These are phyloP conservation scores for Temnothorax rugatulus DNA, from an alignment of 2,888 invertebrate genomes.

Conservation along the genomic window DNA sequence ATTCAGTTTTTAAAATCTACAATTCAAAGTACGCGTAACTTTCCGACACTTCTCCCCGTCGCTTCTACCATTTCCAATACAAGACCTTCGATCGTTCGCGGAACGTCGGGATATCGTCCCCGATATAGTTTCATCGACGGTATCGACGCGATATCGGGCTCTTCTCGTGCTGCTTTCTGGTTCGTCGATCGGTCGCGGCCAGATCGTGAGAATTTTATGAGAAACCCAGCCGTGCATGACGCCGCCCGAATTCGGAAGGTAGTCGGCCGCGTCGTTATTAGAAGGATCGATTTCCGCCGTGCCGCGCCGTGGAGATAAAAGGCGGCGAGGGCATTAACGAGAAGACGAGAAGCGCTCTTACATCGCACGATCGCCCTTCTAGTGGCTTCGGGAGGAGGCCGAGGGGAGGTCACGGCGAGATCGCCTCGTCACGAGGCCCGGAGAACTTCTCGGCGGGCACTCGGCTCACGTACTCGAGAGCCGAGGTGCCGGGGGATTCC, in stretches of 20 bases:
- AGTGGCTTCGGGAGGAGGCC: background rate
- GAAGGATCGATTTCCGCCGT: constrained; percentile 40
- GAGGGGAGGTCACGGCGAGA: constrained; percentile 35
- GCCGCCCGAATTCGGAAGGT: constrained; percentile 37
- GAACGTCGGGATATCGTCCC: constrained; percentile 16
- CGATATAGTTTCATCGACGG: constrained; percentile 23
- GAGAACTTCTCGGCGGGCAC: constrained; percentile 78
- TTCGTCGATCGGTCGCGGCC: constrained; percentile 29
- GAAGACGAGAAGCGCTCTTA: background rate
- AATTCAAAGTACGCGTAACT: background rate
- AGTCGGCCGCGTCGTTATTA: constrained; percentile 44
- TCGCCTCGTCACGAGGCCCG: constrained; percentile 45
- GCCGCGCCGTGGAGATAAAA: constrained; percentile 22
- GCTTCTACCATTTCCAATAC: constrained; percentile 12
- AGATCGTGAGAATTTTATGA: constrained; percentile 55
- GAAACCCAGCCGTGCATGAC: constrained; percentile 17
- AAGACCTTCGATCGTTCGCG: background rate
- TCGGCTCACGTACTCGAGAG: constrained; percentile 78
- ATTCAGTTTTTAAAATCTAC: constrained; percentile 5
- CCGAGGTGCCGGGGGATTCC: constrained; percentile 46
- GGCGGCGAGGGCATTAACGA: constrained; percentile 29
- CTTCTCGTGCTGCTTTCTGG: constrained; percentile 5
- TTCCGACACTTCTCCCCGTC: background rate
- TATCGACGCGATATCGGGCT: constrained; percentile 24
- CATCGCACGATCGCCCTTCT: constrained; percentile 38